phyloP scores from a whole-genome alignment of 2,888 invertebrate species.

The Elaeidobius kamerunicus region DNA sequence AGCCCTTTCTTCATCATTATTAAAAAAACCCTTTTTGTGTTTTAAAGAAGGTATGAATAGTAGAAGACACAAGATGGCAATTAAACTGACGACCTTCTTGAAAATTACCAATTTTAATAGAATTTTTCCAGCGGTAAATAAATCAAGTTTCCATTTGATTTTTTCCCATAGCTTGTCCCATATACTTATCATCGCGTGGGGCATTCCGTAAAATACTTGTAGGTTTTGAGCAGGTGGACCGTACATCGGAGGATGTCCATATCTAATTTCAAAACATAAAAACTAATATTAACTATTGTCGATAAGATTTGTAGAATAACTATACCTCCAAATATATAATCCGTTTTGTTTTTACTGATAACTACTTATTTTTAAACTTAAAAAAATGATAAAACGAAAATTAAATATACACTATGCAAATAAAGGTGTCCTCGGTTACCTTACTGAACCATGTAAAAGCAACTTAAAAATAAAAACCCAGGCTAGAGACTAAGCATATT shows the following conservation, averaged over 20 bases:
- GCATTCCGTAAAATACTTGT: constrained; percentile 50
- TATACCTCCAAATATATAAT: too few relatives aligned
- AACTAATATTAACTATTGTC: too few relatives aligned
- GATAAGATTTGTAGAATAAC: too few relatives aligned
- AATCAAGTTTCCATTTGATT: constrained; percentile 66
- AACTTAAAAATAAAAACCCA: too few relatives aligned
- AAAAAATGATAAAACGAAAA: too few relatives aligned
- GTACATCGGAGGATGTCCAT: constrained; percentile 35
- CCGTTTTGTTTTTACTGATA: too few relatives aligned
- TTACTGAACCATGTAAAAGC: too few relatives aligned
- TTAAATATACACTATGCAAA: too few relatives aligned
- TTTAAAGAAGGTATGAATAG: constrained; percentile 64
- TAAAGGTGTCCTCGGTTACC: not conserved
- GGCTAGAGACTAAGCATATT: too few relatives aligned
- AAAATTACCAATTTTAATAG: constrained; percentile 73
- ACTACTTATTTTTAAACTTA: too few relatives aligned
- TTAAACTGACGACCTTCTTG: constrained; percentile 78
- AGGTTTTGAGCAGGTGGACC: constrained; percentile 38
- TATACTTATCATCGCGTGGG: constrained; percentile 58
- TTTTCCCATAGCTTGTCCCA: constrained; percentile 64
- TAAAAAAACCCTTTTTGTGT: constrained; percentile 31
- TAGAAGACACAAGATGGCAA: constrained; percentile 71
- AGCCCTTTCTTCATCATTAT: constrained; percentile 8
- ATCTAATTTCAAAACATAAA: constrained; percentile 10
- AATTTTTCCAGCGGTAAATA: constrained; percentile 71